Evolutionary conservation across 2,888 invertebrate genomes (phyloP).

Genomic region (Odontothrips loti): DNA sequence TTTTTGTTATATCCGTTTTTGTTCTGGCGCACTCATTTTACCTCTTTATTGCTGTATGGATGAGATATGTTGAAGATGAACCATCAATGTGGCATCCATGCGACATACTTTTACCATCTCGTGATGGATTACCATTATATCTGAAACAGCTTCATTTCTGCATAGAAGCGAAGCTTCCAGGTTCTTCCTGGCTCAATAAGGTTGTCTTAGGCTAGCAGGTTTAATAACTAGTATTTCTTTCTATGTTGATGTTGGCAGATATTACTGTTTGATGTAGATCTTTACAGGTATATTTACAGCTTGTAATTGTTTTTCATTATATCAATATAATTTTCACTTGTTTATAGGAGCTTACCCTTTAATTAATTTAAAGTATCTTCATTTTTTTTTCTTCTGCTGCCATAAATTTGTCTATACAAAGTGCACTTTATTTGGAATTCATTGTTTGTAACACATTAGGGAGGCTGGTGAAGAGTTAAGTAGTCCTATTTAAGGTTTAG

Average conservation of each 20-base stretch:
- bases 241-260: neutral
- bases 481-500: too few species aligned
- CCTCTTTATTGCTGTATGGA: neutral
- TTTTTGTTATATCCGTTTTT: constrained; percentile 21
- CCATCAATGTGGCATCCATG: constrained; percentile 10
- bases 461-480: too few species aligned
- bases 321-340: neutral
- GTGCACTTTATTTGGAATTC: too few species aligned
- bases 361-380: neutral
- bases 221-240: neutral
- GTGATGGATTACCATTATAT: neutral
- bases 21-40: constrained; percentile 8
- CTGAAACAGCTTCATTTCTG: neutral
- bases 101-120: neutral
- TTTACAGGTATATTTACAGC: neutral
- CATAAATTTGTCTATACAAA: neutral
- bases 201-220: neutral
- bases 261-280: neutral
- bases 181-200: constrained; percentile 15
- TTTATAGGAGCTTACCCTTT: neutral
- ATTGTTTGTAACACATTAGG: too few species aligned
- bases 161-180: neutral
- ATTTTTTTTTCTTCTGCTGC: neutral
- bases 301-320: neutral
- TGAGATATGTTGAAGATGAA: neutral